phyloP scores from a whole-genome alignment of 1,140 invertebrate species.

The Ctenoplectra terminalis region DNA sequence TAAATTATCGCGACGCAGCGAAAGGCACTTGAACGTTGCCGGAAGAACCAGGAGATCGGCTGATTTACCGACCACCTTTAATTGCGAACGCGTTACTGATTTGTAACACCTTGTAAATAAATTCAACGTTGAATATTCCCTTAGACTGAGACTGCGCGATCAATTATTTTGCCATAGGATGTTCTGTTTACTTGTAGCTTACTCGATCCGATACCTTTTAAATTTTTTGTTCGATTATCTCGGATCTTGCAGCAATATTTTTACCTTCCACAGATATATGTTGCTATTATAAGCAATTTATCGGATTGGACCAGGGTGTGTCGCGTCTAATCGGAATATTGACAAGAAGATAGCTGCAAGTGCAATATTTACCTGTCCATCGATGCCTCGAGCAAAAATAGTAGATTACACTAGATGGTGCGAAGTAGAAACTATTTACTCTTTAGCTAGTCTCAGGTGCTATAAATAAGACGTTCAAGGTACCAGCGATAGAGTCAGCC shows the following conservation, averaged over 20 bases:
- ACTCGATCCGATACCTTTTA: background rate
- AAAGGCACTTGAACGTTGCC: slow-evolving; percentile 12
- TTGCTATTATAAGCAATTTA: too few species aligned
- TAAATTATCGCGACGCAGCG: slow-evolving; percentile 36
- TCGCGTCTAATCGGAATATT: too few species aligned
- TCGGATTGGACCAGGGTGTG: too few species aligned
- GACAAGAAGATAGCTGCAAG: background rate
- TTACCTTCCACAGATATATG: too few species aligned
- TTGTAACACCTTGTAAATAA: background rate
- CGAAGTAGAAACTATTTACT: background rate
- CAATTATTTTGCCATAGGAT: background rate
- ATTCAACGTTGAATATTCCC: background rate
- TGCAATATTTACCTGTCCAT: background rate
- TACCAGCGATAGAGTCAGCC: background rate
- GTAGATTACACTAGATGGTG: background rate
- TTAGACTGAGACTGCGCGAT: too few species aligned
- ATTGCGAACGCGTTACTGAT: slow-evolving; percentile 32
- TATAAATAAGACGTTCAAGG: background rate
- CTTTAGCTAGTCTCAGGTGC: background rate
- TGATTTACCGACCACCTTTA: slow-evolving; percentile 31
- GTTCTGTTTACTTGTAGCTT: background rate
- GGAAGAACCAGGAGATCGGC: slow-evolving; percentile 9
- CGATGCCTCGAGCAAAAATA: background rate
- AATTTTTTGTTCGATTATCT: too few species aligned
- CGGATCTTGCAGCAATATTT: too few species aligned